Conservation (phyloP, 1,140 invertebrate genomes). For the Sarcophaga peregrina region DNA sequence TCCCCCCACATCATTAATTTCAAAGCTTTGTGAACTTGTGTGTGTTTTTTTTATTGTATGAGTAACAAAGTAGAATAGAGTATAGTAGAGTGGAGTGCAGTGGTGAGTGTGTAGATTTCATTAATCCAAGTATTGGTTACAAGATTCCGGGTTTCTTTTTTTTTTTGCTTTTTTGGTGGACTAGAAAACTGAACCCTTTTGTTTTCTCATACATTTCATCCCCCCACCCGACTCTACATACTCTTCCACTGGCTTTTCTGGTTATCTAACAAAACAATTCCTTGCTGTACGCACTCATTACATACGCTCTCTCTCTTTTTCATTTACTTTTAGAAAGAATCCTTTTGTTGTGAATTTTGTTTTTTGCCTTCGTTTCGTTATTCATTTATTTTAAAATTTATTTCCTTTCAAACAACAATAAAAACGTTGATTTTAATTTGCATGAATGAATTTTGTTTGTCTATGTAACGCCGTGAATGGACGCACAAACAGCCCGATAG, state of each 20-base stretch:
- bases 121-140: conserved; percentile 15
- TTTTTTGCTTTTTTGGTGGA: conserved; percentile 7
- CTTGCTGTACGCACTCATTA: neutral
- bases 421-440: conserved; percentile 40
- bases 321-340: neutral
- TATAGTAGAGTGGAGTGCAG: no score
- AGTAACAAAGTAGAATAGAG: no score
- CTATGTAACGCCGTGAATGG: neutral
- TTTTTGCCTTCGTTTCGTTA: neutral
- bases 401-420: conserved; percentile 17
- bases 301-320: no score
- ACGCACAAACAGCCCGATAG: no score
- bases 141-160: neutral
- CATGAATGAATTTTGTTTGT: conserved; percentile 18
- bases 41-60: no score
- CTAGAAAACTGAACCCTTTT: neutral
- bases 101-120: conserved; percentile 1
- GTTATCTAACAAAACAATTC: neutral
- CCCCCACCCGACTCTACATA: no score
- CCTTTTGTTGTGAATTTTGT: conserved; percentile 21
- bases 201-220: no score
- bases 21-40: no score
- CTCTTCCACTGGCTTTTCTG: no score
- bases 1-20: neutral
- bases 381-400: conserved; percentile 40